Evolutionary conservation across 2,797 vertebrate species (phyloP), one percentile per base, ranked within the genome.

Genomic region (Oryzias sinensis): DNA sequence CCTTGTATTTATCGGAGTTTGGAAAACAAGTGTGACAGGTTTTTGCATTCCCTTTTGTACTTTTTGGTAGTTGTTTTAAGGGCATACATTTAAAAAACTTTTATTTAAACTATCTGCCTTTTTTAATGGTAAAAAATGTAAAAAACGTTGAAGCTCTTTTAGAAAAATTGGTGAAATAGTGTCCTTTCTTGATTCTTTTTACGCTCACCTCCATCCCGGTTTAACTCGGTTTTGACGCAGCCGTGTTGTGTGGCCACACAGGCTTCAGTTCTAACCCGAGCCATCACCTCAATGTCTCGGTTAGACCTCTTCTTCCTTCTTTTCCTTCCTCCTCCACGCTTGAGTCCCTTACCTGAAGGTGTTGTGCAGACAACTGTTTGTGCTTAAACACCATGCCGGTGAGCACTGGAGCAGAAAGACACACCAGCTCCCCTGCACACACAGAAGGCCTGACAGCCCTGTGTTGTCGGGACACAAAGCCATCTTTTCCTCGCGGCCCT

Each of bases 381-480:
- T 79, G 87, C 80, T 87, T 87, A 85, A 87, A 89, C 77, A 84
- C 84, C 84, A 83, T 83, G 88, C 84, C 82, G 74, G 77, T 75
- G 83, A 0, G 70, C 81, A 76, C 53, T 79, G 72, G 76, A 89
- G 87, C 84, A 76, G 85, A 90, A 84, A 76, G 62, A 82, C 68
- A 68, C 66, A 79, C 56, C 43, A 41, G 56, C 49, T 37, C 68
- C 48, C 73, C 37, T 54, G 42, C 59, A 59, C 59, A 78, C 70
- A 72, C 55, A 79, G 65, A 83, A 66, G 67, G 83, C 80, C 79
- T 83, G 79, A 79, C 85, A 87, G 81, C 49, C 51, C 71, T 11
- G 60, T 77, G 80, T 87, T 90, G 87, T 88, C 85, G 87, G 88
- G 86, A 90, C 88, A 92, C 87, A 89, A 90, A 89, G 84, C 87